Base-by-base conservation (phyloP, 2,888 invertebrate species). In the Dendrolimus houi region DNA sequence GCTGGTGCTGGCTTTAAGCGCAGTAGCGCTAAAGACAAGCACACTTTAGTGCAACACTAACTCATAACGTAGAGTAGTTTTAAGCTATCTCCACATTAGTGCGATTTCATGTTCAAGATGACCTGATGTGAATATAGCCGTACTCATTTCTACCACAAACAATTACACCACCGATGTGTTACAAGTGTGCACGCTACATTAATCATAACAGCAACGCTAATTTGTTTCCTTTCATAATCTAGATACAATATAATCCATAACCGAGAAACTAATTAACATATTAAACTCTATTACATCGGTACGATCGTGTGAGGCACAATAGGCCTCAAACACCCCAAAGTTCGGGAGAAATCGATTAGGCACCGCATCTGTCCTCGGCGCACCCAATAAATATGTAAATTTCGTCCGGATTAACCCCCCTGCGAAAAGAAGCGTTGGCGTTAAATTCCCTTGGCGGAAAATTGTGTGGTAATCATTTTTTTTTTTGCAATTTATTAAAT, bases 351-450 rank as follows among this genome's bases (percentile, higher is more conserved):
- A 82, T 85, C 83, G 83, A 84, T 82, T 82, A 81, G 74, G 64
- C 71, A 75, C 68, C 77, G 74, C 79, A 75, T 77, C 81, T 75
- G 78, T 74, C 71, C 73, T 64, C 67, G 65, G 64, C 60, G 64
- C 74, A 74, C 72, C 82, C 82, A 85, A 85, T 85, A 85, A 85
- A 85, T 85, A 85, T 85, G 85, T 78, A 83, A 85, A 85, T 85
- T 77, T 67, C 60, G 65, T 62, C 69, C 66, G 74, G 80, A 82
- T 81, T 75, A 75, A 75, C 69, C 71, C 72, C 65, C 47, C 9
- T 47, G 8, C 47, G 47, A 60, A 63, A 64, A 60, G 53, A 53
- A 59, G 63, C 47, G 47, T 47, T 47, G 47, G 47, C 8, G 12
- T 10, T 53, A 64, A 70, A 67, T 64, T 60, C 59, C 62, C 59